Evolutionary conservation across 2,797 vertebrate genomes (phyloP).

Genomic region (Mus caroli): DNA sequence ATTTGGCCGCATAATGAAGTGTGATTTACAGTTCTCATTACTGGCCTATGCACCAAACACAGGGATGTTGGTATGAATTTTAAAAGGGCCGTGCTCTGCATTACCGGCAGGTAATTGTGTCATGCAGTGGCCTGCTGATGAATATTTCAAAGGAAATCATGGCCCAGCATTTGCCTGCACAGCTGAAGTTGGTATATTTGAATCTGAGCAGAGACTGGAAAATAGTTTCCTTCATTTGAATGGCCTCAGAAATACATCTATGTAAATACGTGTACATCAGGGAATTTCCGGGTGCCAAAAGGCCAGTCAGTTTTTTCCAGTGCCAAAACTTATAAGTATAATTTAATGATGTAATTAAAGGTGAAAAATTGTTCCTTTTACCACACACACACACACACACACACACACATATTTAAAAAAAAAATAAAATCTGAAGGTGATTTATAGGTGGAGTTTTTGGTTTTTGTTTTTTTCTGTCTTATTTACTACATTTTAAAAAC

Average conservation of each 20-base stretch:
- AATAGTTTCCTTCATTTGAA: not conserved
- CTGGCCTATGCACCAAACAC: not conserved
- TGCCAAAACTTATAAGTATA: constrained; percentile 28
- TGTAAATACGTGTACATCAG: rapidly evolving
- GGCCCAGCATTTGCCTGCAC: not conserved
- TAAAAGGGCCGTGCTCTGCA: constrained; percentile 37
- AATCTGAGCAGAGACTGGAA: not conserved
- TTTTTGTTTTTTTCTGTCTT: constrained; percentile 7
- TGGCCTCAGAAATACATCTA: not conserved
- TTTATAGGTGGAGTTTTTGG: not conserved
- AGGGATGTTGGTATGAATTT: not conserved
- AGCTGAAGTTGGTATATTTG: constrained; percentile 13
- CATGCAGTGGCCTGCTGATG: not conserved
- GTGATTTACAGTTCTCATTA: constrained; percentile 54
- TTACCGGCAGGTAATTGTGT: not conserved
- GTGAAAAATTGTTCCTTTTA: constrained; percentile 50
- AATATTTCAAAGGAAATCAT: constrained; percentile 48
- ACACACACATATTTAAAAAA: no score
- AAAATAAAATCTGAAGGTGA: not conserved
- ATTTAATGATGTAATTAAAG: constrained; percentile 54
- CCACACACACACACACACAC: not conserved
- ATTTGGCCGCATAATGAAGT: not conserved
- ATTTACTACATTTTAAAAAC: not conserved
- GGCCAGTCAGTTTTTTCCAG: not conserved
- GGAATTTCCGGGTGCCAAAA: not conserved